Base-by-base conservation (phyloP, 2,113 vertebrate species). In the Phaethornis superciliosus region DNA sequence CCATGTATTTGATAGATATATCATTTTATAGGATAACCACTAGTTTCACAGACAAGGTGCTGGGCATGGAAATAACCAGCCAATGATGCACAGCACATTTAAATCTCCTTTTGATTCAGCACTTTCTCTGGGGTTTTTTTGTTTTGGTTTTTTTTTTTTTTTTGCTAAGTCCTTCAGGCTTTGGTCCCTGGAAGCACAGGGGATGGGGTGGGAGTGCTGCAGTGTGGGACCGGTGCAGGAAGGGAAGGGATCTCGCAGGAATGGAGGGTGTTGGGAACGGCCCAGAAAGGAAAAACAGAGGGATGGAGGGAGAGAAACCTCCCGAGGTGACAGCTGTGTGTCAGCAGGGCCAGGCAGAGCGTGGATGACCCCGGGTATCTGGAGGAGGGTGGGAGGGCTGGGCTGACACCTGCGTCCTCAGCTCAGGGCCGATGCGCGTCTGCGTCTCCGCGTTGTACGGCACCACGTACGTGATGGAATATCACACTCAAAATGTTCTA, bases 41-140 rank as follows among this genome's bases (percentile, higher is more conserved):
- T 35, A 75, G 47, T 86, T 94, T 85, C 49, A 94, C 65, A 52
- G 88, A 58, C 63, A 47, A 90, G 56, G 21, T 89, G 83, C 86
- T 71, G 74, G 69, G 52, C 52, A 16, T 59, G 44, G 44, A 89
- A 90, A 33, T 68, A 77, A 85, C 27, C 2, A 4, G 42, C 40
- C 75, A 81, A 44, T 14, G 24, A 64, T 64, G 72, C 72, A 56
- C 79, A 90, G 79, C 81, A 67, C 16, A 1, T 78, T 13, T 13
- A 62, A 55, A 46, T 80, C 85, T 51, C 86, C 33, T 64, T 2
- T 46, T 52, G 40, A 83, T 87, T 83, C 71, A 62, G 47, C 80
- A 33, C 56, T 93, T 83, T 67, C 44, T 92, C 87, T 9, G 15
- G 40, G 40, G 11, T 40, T 37, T 8, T 37, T 37, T 37, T 37